Evolutionary conservation across 2,888 invertebrate genomes (phyloP).

Genomic region (Xanthorhoe spadicearia): DNA sequence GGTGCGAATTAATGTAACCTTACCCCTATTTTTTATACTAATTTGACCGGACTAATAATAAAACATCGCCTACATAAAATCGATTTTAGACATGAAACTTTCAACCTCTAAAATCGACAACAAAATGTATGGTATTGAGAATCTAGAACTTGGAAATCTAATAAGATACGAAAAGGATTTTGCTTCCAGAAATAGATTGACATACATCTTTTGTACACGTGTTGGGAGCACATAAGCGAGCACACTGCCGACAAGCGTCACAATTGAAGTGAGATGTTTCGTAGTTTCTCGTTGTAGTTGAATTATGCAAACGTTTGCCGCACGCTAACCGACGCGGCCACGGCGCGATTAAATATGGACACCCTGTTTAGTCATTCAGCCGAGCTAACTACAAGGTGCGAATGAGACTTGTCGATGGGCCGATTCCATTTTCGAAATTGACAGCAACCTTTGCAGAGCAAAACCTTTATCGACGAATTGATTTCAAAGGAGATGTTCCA

Average conservation of each 20-base stretch:
- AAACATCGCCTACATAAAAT: background rate
- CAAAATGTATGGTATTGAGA: background rate
- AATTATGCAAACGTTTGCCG: conserved; percentile 68
- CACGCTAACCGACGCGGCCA: conserved; percentile 68
- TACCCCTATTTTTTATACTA: no score
- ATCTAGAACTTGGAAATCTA: background rate
- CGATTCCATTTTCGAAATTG: conserved; percentile 13
- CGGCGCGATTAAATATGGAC: conserved; percentile 71
- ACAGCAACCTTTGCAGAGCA: background rate
- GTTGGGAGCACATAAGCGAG: background rate
- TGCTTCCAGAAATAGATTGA: background rate
- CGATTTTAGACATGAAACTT: background rate
- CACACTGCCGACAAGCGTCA: background rate
- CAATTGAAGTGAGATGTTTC: conserved; percentile 19
- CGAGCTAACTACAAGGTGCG: conserved; percentile 60
- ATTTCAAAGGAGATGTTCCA: no score
- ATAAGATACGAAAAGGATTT: background rate
- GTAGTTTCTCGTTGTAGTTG: conserved; percentile 39
- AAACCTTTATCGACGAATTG: background rate
- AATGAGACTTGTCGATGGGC: conserved; percentile 42
- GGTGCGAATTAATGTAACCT: no score
- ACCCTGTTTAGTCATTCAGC: conserved; percentile 68
- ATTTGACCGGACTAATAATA: no score
- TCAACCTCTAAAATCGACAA: background rate
- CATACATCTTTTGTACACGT: conserved; percentile 1